Base-by-base conservation (phyloP, 2,888 invertebrate species). In the Lamproptera curius region DNA sequence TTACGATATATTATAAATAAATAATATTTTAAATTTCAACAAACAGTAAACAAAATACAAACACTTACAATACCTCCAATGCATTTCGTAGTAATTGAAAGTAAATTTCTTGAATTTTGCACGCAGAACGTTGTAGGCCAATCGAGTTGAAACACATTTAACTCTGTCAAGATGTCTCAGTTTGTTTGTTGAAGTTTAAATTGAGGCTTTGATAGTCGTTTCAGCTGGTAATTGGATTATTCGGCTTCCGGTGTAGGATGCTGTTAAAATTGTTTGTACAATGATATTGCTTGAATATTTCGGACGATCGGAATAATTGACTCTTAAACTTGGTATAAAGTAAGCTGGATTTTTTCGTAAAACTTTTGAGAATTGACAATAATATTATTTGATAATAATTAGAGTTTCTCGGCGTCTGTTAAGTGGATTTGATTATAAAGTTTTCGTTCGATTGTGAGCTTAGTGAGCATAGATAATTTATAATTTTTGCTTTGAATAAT, bases 171-270 rank as follows among this genome's bases (percentile, higher is more conserved):
- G 47, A 42, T 34, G 47, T 48, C 47, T 33, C 38, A 42, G 48
- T 48, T 48, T 43, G 48, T 48, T 43, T 48, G 48, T 42, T 14
- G 33, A 48, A 48, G 42, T 48, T 48, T 48, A 48, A 48, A 48
- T 48, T 48, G 47, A 48, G 38, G 37, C 47, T 48, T 48, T 48
- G 47, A 48, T 48, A 42, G 47, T 48, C 42, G 42, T 48, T 48
- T 33, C 42, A 42, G 38, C 42, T 37, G 33, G 37, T 48, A 48
- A 48, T 48, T 48, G 47, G 42, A 48, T 48, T 42, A 48, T 42
- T 48, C 42, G 42, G 26, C 26, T 38, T 9, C 42, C 38, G 34
- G 28, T 15, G 33, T 35, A 37, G 31, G 16, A 16, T 34, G 38
- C 42, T 38, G 38, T 48, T 48, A 42, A 48, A 47, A 42, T 48